Evolutionary conservation across 2,113 vertebrate genomes (phyloP).

Genomic region (Ameiurus melas): DNA sequence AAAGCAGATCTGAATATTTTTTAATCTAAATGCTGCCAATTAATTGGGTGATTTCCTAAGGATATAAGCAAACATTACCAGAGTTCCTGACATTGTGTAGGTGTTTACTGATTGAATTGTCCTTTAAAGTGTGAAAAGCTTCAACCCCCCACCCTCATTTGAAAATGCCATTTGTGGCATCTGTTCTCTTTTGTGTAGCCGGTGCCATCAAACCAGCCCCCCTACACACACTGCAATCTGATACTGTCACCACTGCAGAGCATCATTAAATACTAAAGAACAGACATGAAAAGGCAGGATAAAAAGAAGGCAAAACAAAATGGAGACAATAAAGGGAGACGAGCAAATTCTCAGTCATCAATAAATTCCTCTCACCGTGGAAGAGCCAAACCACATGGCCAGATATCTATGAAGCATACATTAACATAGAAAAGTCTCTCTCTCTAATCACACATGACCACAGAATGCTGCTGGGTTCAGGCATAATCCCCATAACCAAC

Average conservation of each 20-base stretch:
- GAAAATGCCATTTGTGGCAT: slow-evolving; percentile 59
- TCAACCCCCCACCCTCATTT: slow-evolving; percentile 49
- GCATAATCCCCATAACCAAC: neutral
- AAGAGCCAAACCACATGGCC: slow-evolving; percentile 11
- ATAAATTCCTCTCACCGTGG: slow-evolving; percentile 3
- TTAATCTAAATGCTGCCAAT: slow-evolving; percentile 15
- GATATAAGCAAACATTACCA: slow-evolving; percentile 29
- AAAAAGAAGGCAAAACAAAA: slow-evolving; percentile 38
- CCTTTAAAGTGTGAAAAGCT: slow-evolving; percentile 54
- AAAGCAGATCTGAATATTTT: slow-evolving; percentile 14
- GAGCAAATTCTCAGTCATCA: neutral
- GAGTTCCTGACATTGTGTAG: slow-evolving; percentile 38
- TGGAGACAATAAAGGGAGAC: slow-evolving; percentile 2
- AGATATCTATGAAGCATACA: slow-evolving; percentile 9
- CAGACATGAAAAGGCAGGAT: slow-evolving; percentile 45
- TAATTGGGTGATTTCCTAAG: slow-evolving; percentile 35
- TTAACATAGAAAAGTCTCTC: slow-evolving; percentile 4
- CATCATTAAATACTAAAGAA: slow-evolving; percentile 55
- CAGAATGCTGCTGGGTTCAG: neutral
- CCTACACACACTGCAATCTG: slow-evolving; percentile 51
- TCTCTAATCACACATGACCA: neutral
- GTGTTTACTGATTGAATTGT: slow-evolving; percentile 61
- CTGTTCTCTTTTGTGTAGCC: slow-evolving; percentile 57
- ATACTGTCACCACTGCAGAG: slow-evolving; percentile 54
- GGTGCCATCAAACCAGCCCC: slow-evolving; percentile 54